Base-by-base conservation (phyloP, 1,140 invertebrate species). In the Sesamia nonagrioides region DNA sequence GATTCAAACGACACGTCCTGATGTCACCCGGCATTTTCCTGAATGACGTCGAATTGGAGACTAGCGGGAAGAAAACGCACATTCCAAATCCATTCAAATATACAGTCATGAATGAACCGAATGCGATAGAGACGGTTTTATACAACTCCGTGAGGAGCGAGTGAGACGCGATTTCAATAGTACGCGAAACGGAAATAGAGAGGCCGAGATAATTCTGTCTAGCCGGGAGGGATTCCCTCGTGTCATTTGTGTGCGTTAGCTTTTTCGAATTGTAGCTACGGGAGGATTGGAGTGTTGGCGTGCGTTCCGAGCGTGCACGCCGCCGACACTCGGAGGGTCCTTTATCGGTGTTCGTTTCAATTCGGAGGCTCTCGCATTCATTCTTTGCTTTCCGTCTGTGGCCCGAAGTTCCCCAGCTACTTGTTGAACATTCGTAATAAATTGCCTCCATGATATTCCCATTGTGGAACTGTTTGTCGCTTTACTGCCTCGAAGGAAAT, bases 361-460 rank as follows among this genome's bases (percentile, higher is more conserved):
- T 75, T 82, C 80, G 79, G 80, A 66, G 85, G 81, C 82, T 84
- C 82, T 81, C 80, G 79, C 78, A 81, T 86, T 86, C 87, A 90
- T 92, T 92, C 91, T 90, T 92, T 89, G 88, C 86, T 86, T 88
- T 87, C 86, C 86, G 86, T 87, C 85, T 86, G 88, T 83, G 83
- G 77, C 78, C 81, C 81, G 82, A 84, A 81, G 80, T 90, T 91
- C 91, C 92, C 92, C 91, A 88, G 90, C 92, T 88, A 94, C 93
- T 94, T 94, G 93, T 94, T 94, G 93, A 94, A 93, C 93, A 93
- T 90, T 94, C 88, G 91, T 93, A 93, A 94, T 94, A 94, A 94
- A 94, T 93, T 93, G 91, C 91, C 89, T 88, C 89, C 91, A 88
- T 94, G 91, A 94, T 93, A 90, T 92, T 93, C 92, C 92, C 92